Percentiles rank a stretch among this genome's conserved stretches.
These are phyloP conservation scores for Hemicentrotus pulcherrimus DNA, from an alignment of 35 echinoderm and acorn worm species.

Conservation along the genomic window DNA sequence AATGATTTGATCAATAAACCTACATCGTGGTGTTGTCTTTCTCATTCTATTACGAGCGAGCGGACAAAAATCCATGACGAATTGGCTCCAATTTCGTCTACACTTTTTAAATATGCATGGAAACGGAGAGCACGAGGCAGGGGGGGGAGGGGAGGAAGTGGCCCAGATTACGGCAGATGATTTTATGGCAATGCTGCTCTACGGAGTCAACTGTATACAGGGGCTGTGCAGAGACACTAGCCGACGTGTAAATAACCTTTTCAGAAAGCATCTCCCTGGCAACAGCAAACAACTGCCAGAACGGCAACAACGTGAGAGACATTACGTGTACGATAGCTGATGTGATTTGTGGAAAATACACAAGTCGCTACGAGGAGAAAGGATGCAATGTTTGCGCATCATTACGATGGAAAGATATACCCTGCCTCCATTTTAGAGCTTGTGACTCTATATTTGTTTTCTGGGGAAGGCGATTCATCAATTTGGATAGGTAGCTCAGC, in stretches of 20 bases:
- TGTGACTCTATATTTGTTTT: neutral
- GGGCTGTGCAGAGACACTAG: neutral
- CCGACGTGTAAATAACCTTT: constrained; percentile 3
- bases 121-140: neutral
- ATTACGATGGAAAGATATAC: neutral
- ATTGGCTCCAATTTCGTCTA: neutral
- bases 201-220: neutral
- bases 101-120: neutral
- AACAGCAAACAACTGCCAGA: neutral
- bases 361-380: neutral
- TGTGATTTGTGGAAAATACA: neutral
- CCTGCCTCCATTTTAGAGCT: neutral
- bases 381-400: neutral
- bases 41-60: neutral
- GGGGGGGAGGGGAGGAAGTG: neutral
- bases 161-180: neutral
- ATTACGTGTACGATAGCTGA: neutral
- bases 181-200: neutral
- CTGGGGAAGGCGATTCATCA: neutral
- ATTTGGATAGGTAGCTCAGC: neutral
- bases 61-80: neutral
- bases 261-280: neutral
- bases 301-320: constrained; percentile 7
- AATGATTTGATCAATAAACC: neutral
- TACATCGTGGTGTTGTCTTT: neutral